phyloP scores from a whole-genome alignment of 2,888 invertebrate species.

The Aspidapion aeneum region DNA sequence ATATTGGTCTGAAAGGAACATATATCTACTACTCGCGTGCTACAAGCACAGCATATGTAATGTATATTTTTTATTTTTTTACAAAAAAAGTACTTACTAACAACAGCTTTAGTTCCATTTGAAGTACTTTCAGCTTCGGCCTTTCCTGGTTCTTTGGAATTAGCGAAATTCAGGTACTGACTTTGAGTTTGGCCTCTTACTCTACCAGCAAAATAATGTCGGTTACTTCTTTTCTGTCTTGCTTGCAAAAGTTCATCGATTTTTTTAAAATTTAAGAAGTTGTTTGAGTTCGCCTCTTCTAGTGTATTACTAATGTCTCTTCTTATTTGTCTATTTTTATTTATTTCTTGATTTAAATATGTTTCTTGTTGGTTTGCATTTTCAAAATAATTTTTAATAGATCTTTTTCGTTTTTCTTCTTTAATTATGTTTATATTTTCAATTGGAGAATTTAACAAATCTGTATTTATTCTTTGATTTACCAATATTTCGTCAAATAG shows the following conservation, averaged over 20 bases:
- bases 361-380: background rate
- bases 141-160: slow-evolving; percentile 58
- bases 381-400: background rate
- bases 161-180: slow-evolving; percentile 72
- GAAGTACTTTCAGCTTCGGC: slow-evolving; percentile 79
- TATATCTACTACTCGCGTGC: too few species aligned
- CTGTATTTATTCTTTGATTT: background rate
- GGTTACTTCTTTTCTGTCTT: slow-evolving; percentile 33
- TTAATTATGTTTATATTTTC: background rate
- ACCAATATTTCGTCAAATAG: background rate
- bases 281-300: too few species aligned
- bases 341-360: background rate
- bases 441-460: background rate
- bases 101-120: slow-evolving; percentile 65
- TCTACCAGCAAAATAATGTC: slow-evolving; percentile 45
- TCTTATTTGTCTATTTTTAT: background rate
- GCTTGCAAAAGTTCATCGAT: too few species aligned
- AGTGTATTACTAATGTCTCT: too few species aligned
- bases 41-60: too few species aligned
- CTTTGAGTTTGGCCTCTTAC: slow-evolving; percentile 79
- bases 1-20: too few species aligned
- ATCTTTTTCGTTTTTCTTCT: background rate
- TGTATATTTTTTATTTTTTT: too few species aligned
- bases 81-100: slow-evolving; percentile 60
- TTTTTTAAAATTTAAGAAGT: too few species aligned